phyloP scores from a whole-genome alignment of 2,888 invertebrate species.

The Neoascia interrupta region DNA sequence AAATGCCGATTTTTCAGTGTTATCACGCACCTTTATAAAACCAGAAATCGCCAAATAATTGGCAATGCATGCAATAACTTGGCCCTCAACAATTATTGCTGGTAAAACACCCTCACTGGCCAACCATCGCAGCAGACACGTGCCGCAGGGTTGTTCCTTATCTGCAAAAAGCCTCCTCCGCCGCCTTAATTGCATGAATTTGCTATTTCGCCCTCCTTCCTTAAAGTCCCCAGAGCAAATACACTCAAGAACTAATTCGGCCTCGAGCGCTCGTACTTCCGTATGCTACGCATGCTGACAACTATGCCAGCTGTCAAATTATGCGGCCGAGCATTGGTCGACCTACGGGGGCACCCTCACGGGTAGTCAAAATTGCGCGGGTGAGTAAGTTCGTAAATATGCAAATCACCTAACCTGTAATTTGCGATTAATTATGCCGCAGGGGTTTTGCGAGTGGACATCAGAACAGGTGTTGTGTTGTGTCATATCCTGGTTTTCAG shows the following conservation, averaged over 20 bases:
- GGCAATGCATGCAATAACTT: no score
- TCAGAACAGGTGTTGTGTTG: constrained; percentile 46
- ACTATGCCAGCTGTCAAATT: constrained; percentile 44
- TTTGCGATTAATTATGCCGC: constrained; percentile 77
- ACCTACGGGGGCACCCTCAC: constrained; percentile 18
- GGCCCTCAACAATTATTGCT: no score
- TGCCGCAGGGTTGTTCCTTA: not conserved
- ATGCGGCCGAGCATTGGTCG: constrained; percentile 32
- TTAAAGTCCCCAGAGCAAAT: not conserved
- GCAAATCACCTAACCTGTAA: constrained; percentile 75
- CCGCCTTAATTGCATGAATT: not conserved
- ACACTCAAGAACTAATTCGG: not conserved
- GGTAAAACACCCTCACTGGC: no score
- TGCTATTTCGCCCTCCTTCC: not conserved
- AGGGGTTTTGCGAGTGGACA: constrained; percentile 39
- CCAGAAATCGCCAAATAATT: no score
- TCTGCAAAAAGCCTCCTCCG: not conserved
- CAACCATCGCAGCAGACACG: no score
- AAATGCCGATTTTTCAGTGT: no score
- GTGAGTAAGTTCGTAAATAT: constrained; percentile 70
- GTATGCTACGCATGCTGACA: constrained; percentile 28
- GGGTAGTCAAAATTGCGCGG: constrained; percentile 30
- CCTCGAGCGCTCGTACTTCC: constrained; percentile 8
- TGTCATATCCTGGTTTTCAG: constrained; percentile 31
- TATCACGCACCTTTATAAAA: no score